Evolutionary conservation across 2,797 vertebrate genomes (phyloP), one percentile per base, ranked within the genome.

Genomic region (Tamandua tetradactyla): DNA sequence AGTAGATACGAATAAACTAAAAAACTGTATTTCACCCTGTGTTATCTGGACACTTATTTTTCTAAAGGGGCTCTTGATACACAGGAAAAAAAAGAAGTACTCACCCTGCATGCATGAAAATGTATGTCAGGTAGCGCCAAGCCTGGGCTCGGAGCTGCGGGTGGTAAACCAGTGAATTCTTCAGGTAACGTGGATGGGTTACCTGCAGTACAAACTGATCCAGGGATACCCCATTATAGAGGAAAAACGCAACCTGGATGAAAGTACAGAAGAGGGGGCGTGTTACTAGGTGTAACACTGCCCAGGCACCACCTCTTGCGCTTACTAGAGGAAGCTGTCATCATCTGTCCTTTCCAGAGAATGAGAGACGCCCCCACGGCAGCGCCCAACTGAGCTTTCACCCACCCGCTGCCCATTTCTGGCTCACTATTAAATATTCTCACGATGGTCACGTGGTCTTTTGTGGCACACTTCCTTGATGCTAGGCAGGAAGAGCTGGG

Each of bases 31-130:
- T 94, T 72, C 37, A 47, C 30, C 61, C 32, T 42, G 83, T 61
- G 27, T 23, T 81, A 42, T 35, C 32, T 32, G 35, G 62, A 61
- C 23, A 89, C 66, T 68, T 79, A 32, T 52, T 66, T 81, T 59
- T 35, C 84, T 14, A 13, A 0, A 55, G 15, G 78, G 23, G 83
- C 57, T 37, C 47, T 3, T 7, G 37, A 30, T 0, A n/a, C 8
- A 55, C 7, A 35, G 37, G 78, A 49, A 59, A 62, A 42, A 47
- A 71, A 61, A 27, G 23, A 42, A 55, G 84, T 74, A 98, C 99
- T 99, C 97, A 99, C 99, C 99, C 99, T 1, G 99, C 99, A 40
- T 99, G 99, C 99, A 99, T 99, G 98, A 99, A 99, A 97, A 99
- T 98, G 98, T 99, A 99, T 89, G 99, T 99, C 98, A 99, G 98